These are phyloP conservation scores for Eupelmus urozonus DNA, from an alignment of 2,888 invertebrate species.

Conservation along the genomic window DNA sequence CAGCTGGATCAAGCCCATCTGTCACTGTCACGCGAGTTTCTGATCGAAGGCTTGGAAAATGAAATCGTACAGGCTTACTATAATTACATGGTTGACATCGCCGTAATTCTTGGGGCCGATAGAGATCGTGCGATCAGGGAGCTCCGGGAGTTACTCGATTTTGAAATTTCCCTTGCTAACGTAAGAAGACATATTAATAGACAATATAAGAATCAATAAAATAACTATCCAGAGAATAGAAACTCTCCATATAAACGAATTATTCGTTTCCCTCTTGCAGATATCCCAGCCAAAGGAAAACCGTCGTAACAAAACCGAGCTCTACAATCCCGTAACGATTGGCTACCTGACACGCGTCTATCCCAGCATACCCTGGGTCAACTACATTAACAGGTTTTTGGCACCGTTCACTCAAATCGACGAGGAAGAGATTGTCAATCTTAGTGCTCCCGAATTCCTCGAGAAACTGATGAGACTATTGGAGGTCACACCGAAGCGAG, in stretches of 20 bases:
- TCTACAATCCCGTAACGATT: conserved; percentile 92
- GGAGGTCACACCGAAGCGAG: conserved; percentile 68
- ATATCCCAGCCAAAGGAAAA: conserved; percentile 84
- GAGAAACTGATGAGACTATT: conserved; percentile 47
- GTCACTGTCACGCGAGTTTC: conserved; percentile 89
- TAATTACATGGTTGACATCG: conserved; percentile 90
- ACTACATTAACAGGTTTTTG: conserved; percentile 88
- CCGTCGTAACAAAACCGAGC: conserved; percentile 89
- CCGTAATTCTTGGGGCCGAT: conserved; percentile 89
- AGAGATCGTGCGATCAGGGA: conserved; percentile 83
- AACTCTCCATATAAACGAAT: too few species aligned
- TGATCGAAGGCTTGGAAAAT: conserved; percentile 88
- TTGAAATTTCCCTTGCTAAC: conserved; percentile 92
- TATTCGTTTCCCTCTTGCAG: conserved; percentile 40
- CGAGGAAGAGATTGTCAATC: conserved; percentile 86
- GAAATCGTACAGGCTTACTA: conserved; percentile 89
- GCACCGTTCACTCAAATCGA: conserved; percentile 81
- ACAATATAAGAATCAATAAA: too few species aligned
- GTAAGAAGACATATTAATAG: conserved; percentile 83
- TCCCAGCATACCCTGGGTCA: conserved; percentile 87
- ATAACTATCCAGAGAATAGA: too few species aligned
- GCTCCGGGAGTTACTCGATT: conserved; percentile 86
- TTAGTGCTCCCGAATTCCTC: conserved; percentile 84
- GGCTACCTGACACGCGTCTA: conserved; percentile 85
- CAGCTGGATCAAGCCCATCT: conserved; percentile 91